Base-by-base conservation (phyloP, 2,888 invertebrate genomes). In the Caenorhabditis sp. region DNA sequence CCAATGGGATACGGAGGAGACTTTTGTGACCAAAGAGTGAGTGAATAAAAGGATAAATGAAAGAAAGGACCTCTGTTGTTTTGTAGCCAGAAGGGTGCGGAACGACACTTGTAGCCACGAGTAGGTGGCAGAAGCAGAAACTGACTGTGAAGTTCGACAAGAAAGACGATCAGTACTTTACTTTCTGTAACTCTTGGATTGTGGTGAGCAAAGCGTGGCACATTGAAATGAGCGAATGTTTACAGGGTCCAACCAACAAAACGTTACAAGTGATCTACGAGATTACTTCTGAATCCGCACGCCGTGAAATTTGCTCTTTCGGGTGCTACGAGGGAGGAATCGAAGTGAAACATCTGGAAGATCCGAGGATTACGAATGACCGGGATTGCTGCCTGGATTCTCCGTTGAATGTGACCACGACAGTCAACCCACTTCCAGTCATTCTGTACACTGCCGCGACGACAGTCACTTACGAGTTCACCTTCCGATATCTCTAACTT, bases 1-100 rank as follows among this genome's bases (percentile, higher is more conserved):
- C 80, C 80, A 8, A 53, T 75, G 48, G 80, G 80, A 5, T 80
- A 80, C 48, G 80, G 74, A 32, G 80, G 80, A 30, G 68, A 70
- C 48, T 37, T 78, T 8, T 80, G 80, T 41, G 72, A 75, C 55
- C 53, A 78, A 41, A 78, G 80, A 24, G 79, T 79, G 27, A 55
- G 56, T 15, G 17, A 15, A 17, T n/a, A n/a, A 37, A 3, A 11
- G 7, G 2, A 26, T 1, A n/a, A 15, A 26, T 7, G 24, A 11
- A 2, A 9, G 11, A 27, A 5, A 27, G 27, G n/a, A 50, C 27
- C 15, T 13, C 3, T 32, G 1, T 17, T 4, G 6, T 39, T 56
- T 56, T 11, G n/a, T 59, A 77, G 77, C 78, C 78, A 30, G 48
- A 55, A 30, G 78, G 63, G 30, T 78, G 78, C 56, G 78, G 78